Base-by-base conservation (phyloP, 2,113 vertebrate species). In the Sterrhoptilus dennistouni region DNA sequence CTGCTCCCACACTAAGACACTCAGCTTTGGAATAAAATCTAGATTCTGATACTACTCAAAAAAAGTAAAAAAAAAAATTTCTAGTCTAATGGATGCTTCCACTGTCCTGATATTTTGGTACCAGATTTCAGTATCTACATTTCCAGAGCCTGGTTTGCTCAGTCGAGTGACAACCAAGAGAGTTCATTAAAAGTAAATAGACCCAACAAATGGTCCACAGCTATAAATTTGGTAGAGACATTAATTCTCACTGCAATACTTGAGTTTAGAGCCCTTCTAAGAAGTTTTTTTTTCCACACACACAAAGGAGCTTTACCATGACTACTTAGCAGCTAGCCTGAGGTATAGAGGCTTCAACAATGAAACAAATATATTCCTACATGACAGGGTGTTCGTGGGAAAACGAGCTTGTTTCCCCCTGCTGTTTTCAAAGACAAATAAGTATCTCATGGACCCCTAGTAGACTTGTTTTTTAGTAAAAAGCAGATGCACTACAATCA, bases 401-500 rank as follows among this genome's bases (percentile, higher is more conserved):
- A 2, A 42, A 13, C 0, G 4, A 3, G 27, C 7, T 42, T 23
- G 22, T 35, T 24, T 16, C 5, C n/a, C 50, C 2, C 27, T 45
- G 70, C 36, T 17, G 6, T 22, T 80, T 81, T 44, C 38, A 20
- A 42, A 85, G 35, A 38, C 23, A 71, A 8, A 23, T 27, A 66
- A 9, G 24, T 24, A 35, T 29, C 52, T 66, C 24, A 33, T 3
- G 5, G 53, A 56, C 36, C 36, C 33, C 45, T 47, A 54, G 18
- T 9, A 36, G 5, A 33, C 6, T 19, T n/a, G 49, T 6, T 20
- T 47, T 60, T 61, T 6, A 74, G 25, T 38, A 29, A 76, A 86
- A 70, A 81, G 56, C 33, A 64, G 35, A 76, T 63, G 25, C 6
- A 27, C 25, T 17, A 8, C 12, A 44, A 71, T 15, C 16, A 42